Conservation (phyloP, 2,113 vertebrate species). For the Campylorhamphus procurvoides region DNA sequence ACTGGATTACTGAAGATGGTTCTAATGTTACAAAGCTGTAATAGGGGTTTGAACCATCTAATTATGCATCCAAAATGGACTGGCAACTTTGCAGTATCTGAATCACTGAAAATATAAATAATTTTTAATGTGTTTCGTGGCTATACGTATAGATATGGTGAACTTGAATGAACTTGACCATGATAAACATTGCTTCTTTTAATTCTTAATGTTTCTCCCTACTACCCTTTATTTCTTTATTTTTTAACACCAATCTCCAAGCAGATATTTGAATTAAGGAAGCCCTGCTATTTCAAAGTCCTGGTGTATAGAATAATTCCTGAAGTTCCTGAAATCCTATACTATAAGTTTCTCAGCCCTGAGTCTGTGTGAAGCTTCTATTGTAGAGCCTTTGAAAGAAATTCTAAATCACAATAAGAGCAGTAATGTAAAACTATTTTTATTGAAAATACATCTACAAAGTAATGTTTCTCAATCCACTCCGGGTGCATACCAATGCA, state of each 20-base stretch:
- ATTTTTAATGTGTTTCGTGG: not conserved
- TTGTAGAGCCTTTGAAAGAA: not conserved
- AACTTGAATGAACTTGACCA: not conserved
- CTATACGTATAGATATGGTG: not conserved
- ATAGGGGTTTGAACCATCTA: not conserved
- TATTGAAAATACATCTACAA: constrained; percentile 87
- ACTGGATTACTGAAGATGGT: not conserved
- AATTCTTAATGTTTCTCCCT: not conserved
- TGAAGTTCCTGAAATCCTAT: not conserved
- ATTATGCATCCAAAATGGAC: not conserved
- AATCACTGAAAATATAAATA: not conserved
- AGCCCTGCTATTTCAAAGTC: not conserved
- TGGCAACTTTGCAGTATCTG: not conserved
- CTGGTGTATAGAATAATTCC: not conserved
- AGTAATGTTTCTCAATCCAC: constrained; percentile 73
- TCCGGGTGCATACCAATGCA: constrained; percentile 51
- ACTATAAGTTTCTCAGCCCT: not conserved
- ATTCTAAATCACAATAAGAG: constrained; percentile 8
- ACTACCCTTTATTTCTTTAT: not conserved
- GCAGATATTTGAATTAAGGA: not conserved
- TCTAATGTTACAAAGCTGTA: not conserved
- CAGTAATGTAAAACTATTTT: constrained; percentile 81
- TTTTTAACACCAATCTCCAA: not conserved
- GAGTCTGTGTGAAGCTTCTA: not conserved
- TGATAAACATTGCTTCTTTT: not conserved